Evolutionary conservation across 2,888 invertebrate genomes (phyloP), one percentile per base, ranked within the genome.

Genomic region (Rambutsinella grinnellia): DNA sequence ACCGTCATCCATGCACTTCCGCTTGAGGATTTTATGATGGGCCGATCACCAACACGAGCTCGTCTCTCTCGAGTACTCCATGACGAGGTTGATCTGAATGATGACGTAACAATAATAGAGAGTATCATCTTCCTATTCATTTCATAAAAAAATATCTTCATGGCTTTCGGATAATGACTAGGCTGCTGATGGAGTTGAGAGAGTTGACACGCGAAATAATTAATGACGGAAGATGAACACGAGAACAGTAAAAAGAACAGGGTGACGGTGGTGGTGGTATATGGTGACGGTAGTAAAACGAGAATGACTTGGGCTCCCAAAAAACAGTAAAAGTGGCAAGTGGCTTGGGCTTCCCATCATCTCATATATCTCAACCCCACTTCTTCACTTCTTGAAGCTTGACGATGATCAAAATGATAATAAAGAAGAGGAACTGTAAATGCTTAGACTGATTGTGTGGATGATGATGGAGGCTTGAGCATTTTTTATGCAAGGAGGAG

Each of bases 91-190:
- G n/a, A n/a, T n/a, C n/a, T n/a, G 5, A 21, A 51, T 8, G 60
- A 68, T 68, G 68, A 68, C 68, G 68, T 53, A 68, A 68, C 68
- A 68, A 68, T 47, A 68, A 68, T 68, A 68, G 46, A 58, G 67
- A 57, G 67, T 58, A 60, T 51, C 67, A 36, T 47, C 65, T 24
- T 46, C 26, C 19, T 28, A 36, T 26, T 63, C 53, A 24, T 49
- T 53, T 47, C 28, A 26, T 63, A 36, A 46, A 53, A 53, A 58
- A 61, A 61, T 49, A 46, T 36, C 36, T 36, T 36, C 13, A 36
- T 36, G 36, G 36, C 36, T 36, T 13, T 36, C 36, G 6, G 5
- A 5, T n/a, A n/a, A 8, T 36, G 6, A 8, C 36, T 23, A 8
- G 8, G 13, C 23, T 54, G 8, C 23, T 27, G 63, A 51, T 47